Evolutionary conservation across 2,797 vertebrate species (phyloP).

Genomic region (Acanthiza pusilla): DNA sequence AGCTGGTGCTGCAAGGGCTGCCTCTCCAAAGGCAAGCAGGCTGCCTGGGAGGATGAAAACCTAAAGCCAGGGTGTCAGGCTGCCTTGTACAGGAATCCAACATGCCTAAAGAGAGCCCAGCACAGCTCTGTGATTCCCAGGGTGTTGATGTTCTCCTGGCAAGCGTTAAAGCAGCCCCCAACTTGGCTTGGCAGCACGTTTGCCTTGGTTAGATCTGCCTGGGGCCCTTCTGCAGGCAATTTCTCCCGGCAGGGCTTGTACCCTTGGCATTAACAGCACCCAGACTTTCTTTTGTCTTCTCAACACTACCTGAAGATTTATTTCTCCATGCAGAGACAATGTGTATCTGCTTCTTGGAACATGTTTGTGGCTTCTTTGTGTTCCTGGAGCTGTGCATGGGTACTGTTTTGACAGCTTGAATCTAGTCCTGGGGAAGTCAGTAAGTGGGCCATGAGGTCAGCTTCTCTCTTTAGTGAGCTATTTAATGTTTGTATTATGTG

Average conservation of each 20-base stretch:
- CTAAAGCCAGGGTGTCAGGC: rapidly evolving
- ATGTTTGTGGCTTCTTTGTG: not conserved
- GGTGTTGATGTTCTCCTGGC: not conserved
- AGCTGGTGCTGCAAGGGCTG: not conserved
- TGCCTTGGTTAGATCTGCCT: not conserved
- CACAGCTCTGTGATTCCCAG: not conserved
- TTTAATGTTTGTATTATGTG: not conserved
- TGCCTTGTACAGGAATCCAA: not conserved
- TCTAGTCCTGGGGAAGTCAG: not conserved
- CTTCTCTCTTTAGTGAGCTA: not conserved
- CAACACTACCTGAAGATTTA: not conserved
- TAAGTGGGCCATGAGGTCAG: not conserved
- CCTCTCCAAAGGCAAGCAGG: not conserved
- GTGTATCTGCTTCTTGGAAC: not conserved
- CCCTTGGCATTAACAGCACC: not conserved
- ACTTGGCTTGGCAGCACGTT: rapidly evolving
- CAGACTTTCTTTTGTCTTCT: not conserved
- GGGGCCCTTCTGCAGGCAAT: not conserved
- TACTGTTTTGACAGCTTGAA: not conserved
- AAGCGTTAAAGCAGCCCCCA: not conserved
- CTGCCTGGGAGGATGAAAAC: not conserved
- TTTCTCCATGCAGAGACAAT: not conserved
- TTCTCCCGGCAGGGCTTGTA: not conserved
- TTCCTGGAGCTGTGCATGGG: not conserved
- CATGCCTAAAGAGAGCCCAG: not conserved